Evolutionary conservation across 2,113 vertebrate species (phyloP).

Genomic region (Sinocyclocheilus anophthalmus): DNA sequence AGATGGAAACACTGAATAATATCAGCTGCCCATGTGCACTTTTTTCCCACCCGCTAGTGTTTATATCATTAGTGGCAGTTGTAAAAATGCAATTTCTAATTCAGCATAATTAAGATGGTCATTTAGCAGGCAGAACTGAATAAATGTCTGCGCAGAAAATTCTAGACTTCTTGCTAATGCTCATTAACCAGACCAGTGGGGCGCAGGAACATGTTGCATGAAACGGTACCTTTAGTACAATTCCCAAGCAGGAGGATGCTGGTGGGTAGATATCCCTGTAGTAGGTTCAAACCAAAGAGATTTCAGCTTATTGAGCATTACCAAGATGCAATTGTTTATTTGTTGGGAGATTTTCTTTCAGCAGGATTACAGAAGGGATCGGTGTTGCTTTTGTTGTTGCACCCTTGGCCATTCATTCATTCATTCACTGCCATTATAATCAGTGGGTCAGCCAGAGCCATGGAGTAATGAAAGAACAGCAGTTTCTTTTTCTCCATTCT

Average conservation of each 20-base stretch:
- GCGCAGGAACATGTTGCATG: background rate
- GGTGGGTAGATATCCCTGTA: background rate
- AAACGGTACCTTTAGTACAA: background rate
- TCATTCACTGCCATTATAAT: conserved; percentile 1
- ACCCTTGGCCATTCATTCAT: background rate
- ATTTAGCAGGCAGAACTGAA: conserved; percentile 45
- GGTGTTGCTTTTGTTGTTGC: background rate
- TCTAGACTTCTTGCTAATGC: conserved; percentile 27
- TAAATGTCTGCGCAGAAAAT: conserved; percentile 42
- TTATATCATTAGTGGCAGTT: conserved; percentile 50
- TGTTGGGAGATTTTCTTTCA: background rate
- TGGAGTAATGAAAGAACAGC: background rate
- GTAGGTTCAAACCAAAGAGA: background rate
- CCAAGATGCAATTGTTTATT: background rate
- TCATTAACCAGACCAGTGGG: conserved; percentile 37
- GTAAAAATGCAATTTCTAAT: conserved; percentile 51
- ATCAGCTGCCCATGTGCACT: background rate
- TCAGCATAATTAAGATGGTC: conserved; percentile 36
- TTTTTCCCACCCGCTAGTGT: conserved; percentile 9
- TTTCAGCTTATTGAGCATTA: background rate
- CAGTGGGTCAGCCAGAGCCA: background rate
- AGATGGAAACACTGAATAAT: background rate
- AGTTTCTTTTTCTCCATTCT: background rate
- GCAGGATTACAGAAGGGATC: background rate
- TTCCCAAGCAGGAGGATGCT: background rate